phyloP scores from a whole-genome alignment of 2,797 vertebrate species.

The Valencia hispanica region DNA sequence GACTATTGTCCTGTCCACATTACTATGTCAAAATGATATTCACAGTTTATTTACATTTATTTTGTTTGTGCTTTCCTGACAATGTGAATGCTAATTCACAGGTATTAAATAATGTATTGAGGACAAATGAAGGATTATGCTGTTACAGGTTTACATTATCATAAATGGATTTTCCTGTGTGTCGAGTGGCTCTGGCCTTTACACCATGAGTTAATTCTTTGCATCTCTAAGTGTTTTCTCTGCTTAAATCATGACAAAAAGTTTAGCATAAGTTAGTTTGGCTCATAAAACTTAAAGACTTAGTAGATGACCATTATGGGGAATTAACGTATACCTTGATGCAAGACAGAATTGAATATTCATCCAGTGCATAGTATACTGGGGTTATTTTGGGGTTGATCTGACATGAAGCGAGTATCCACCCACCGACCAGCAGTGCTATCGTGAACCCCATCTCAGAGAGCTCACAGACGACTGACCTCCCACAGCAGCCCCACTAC shows the following conservation, averaged over 20 bases:
- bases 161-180: not conserved
- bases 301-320: not conserved
- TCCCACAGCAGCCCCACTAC: no score
- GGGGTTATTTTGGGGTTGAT: no score
- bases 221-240: not conserved
- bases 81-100: slow-evolving; percentile 5
- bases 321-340: not conserved
- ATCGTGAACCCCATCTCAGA: no score
- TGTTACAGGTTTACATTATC: not conserved
- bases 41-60: not conserved
- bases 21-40: not conserved
- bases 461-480: no score
- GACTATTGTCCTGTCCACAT: not conserved
- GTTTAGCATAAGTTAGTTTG: not conserved
- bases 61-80: slow-evolving; percentile 4
- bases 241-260: not conserved
- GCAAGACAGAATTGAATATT: not conserved
- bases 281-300: not conserved
- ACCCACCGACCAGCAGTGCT: no score
- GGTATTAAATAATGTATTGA: not conserved
- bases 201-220: not conserved
- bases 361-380: not conserved
- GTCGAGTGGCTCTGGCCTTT: not conserved
- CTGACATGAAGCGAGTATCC: no score
- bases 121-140: not conserved